phyloP scores from a whole-genome alignment of 2,888 invertebrate genomes.

The Mythimna ferrago region DNA sequence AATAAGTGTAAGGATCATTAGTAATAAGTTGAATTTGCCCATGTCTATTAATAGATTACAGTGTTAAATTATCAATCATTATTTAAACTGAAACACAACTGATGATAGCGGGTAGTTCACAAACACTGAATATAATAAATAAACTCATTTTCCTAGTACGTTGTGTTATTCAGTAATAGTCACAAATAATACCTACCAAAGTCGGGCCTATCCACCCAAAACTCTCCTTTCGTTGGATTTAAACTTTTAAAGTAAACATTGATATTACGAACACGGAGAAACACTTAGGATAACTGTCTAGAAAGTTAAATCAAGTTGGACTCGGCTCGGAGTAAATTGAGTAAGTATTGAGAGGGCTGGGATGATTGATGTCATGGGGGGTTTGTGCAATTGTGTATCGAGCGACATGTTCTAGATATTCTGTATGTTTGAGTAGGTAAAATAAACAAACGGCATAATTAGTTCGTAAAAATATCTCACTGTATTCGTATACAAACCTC shows the following conservation, averaged over 20 bases:
- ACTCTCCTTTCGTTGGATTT: slow-evolving; percentile 3
- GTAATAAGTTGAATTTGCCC: too few relatives aligned
- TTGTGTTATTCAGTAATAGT: not conserved
- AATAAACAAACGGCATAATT: not conserved
- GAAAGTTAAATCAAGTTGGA: slow-evolving; percentile 58
- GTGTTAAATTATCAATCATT: too few relatives aligned
- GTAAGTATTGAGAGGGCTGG: slow-evolving; percentile 48
- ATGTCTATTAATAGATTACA: too few relatives aligned
- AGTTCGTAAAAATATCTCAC: too few relatives aligned
- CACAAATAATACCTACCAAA: too few relatives aligned
- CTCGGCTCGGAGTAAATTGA: slow-evolving; percentile 28
- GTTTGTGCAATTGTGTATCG: slow-evolving; percentile 29
- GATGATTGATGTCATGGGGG: slow-evolving; percentile 48
- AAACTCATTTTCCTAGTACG: too few relatives aligned
- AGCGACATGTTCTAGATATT: not conserved
- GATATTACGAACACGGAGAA: slow-evolving; percentile 47
- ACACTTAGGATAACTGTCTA: slow-evolving; percentile 59
- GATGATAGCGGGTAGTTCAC: too few relatives aligned
- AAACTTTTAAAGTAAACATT: slow-evolving; percentile 53
- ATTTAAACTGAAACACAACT: too few relatives aligned
- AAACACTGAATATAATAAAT: too few relatives aligned
- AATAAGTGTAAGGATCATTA: too few relatives aligned
- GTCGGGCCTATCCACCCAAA: not conserved
- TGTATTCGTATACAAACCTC: too few relatives aligned
- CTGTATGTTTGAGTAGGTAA: not conserved